Evolutionary conservation across 2,113 vertebrate genomes (phyloP).

Genomic region (Myrmecobius fasciatus): DNA sequence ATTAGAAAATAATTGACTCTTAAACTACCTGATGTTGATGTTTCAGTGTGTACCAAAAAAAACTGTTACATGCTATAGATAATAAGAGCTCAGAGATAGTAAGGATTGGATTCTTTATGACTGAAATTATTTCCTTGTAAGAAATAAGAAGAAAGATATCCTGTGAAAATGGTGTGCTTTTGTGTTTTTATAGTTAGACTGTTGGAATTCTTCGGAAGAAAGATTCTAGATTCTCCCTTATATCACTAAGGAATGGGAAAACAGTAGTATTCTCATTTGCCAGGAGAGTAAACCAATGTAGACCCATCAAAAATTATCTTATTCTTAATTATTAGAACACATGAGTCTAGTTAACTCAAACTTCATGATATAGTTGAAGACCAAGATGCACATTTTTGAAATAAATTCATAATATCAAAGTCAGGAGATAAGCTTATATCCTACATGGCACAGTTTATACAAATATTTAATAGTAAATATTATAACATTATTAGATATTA

Average conservation of each 20-base stretch:
- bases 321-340: not conserved
- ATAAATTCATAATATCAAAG: too few relatives aligned
- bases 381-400: too few relatives aligned
- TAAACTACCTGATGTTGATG: not conserved
- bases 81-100: not conserved
- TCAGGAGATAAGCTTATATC: too few relatives aligned
- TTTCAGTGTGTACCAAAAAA: not conserved
- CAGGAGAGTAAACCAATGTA: not conserved
- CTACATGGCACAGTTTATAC: too few relatives aligned
- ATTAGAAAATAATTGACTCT: not conserved
- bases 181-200: not conserved
- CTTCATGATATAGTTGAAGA: too few relatives aligned
- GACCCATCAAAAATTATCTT: not conserved
- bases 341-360: too few relatives aligned
- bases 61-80: not conserved
- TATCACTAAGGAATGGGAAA: fast-evolving
- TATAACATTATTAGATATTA: not conserved
- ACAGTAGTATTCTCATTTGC: not conserved
- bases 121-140: not conserved
- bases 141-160: not conserved
- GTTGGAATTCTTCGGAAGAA: constrained; percentile 28
- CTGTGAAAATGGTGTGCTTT: not conserved
- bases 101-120: not conserved
- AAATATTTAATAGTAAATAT: too few relatives aligned
- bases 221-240: not conserved